These are phyloP conservation scores for Brienomyrus brachyistius DNA, from an alignment of 2,113 vertebrate genomes.

Conservation along the genomic window DNA sequence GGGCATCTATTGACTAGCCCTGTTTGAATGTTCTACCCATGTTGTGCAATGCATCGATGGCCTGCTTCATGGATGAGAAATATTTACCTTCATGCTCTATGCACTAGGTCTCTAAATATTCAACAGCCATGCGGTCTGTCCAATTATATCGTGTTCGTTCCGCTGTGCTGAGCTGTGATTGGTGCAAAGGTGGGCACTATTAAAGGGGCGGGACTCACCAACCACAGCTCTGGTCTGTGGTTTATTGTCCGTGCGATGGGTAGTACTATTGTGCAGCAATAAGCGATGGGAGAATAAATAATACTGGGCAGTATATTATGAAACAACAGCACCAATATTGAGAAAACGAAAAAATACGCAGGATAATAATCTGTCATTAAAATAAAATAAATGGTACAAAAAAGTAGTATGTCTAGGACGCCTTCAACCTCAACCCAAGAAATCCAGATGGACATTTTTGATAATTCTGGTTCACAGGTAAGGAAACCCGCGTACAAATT, in stretches of 20 bases:
- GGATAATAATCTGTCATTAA: conserved; percentile 43
- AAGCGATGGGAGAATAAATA: background rate
- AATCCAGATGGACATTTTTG: conserved; percentile 96
- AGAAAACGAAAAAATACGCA: conserved; percentile 14
- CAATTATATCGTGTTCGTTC: background rate
- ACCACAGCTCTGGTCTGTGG: background rate
- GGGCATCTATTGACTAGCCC: background rate
- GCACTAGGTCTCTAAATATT: background rate
- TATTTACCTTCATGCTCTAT: background rate
- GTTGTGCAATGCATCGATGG: background rate
- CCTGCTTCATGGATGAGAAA: background rate
- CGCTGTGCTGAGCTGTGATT: background rate
- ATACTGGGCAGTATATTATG: background rate
- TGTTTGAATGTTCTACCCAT: background rate
- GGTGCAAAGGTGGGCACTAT: background rate
- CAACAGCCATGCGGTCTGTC: background rate
- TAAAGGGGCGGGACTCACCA: background rate
- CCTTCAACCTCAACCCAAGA: conserved; percentile 91
- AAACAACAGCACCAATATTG: background rate
- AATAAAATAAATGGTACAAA: conserved; percentile 86
- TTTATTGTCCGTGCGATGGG: background rate
- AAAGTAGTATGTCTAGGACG: conserved; percentile 91
- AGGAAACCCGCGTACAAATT: conserved; percentile 36
- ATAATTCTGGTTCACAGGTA: conserved; percentile 84
- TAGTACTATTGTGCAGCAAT: background rate